phyloP scores from a whole-genome alignment of 2,113 vertebrate species.

The Ceyx margarethae region DNA sequence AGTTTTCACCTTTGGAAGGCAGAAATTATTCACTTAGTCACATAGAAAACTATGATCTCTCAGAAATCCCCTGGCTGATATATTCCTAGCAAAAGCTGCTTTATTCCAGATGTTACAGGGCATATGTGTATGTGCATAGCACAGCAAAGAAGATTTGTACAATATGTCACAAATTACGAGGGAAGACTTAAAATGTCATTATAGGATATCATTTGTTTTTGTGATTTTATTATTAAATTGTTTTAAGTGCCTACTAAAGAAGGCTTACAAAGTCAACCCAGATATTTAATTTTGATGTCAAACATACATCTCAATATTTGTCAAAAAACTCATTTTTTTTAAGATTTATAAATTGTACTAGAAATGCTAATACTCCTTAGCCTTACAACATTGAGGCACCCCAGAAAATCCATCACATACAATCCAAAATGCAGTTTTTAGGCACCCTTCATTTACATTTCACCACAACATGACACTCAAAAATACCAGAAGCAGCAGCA shows the following conservation, averaged over 20 bases:
- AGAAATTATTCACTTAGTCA: background rate
- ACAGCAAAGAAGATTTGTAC: slow-evolving; percentile 43
- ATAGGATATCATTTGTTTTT: background rate
- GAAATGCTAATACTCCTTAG: background rate
- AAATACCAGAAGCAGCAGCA: background rate
- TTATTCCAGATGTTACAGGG: slow-evolving; percentile 60
- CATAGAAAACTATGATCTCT: background rate
- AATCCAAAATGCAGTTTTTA: background rate
- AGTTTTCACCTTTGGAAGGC: background rate
- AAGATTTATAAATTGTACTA: background rate
- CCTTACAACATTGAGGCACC: background rate
- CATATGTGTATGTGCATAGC: slow-evolving; percentile 16
- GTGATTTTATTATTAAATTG: background rate
- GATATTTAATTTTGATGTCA: background rate
- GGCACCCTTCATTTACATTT: background rate
- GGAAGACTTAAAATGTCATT: slow-evolving; percentile 8
- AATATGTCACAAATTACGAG: slow-evolving; percentile 60
- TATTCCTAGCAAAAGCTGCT: slow-evolving; percentile 45
- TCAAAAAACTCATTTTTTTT: background rate
- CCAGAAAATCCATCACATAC: background rate
- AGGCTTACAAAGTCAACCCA: background rate
- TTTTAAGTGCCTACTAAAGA: background rate
- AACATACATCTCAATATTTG: background rate
- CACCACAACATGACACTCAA: background rate
- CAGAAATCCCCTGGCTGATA: slow-evolving; percentile 1